These are phyloP conservation scores for Ophioderma brevispina DNA, from an alignment of 35 echinoderm and acorn worm genomes.

Conservation along the genomic window DNA sequence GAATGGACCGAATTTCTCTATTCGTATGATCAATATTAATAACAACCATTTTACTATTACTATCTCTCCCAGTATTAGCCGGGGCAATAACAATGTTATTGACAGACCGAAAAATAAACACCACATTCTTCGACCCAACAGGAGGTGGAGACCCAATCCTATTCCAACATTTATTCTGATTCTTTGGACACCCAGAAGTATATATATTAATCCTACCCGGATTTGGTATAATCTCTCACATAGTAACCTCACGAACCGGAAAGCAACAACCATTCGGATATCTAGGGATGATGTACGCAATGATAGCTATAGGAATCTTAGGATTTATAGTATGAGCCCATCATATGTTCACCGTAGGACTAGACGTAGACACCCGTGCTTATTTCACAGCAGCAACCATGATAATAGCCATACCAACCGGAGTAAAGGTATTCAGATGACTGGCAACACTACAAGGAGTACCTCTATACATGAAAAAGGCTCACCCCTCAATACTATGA, in stretches of 20 bases:
- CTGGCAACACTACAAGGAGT: constrained; percentile 74
- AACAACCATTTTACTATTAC: constrained; percentile 47
- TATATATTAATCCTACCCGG: constrained; percentile 80
- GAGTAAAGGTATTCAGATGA: constrained; percentile 87
- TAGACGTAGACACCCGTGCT: constrained; percentile 79
- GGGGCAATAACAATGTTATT: constrained; percentile 80
- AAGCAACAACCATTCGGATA: constrained; percentile 83
- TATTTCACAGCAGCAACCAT: constrained; percentile 80
- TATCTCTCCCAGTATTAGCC: constrained; percentile 65
- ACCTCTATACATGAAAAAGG: constrained; percentile 52
- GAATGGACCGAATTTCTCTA: constrained; percentile 55
- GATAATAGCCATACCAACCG: constrained; percentile 81
- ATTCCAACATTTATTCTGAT: constrained; percentile 83
- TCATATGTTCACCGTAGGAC: constrained; percentile 86
- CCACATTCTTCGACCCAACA: constrained; percentile 80
- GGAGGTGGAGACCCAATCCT: constrained; percentile 81
- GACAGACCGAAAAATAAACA: constrained; percentile 79
- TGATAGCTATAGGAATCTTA: constrained; percentile 61
- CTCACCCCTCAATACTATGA: constrained; percentile 41
- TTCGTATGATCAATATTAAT: constrained; percentile 74
- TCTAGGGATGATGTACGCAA: constrained; percentile 76
- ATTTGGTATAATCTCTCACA: constrained; percentile 81
- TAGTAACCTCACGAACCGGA: constrained; percentile 56
- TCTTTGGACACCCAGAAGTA: constrained; percentile 86
- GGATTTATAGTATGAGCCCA: constrained; percentile 85